phyloP scores from a whole-genome alignment of 2,797 vertebrate species.

The Arrhamphus sclerolepis region DNA sequence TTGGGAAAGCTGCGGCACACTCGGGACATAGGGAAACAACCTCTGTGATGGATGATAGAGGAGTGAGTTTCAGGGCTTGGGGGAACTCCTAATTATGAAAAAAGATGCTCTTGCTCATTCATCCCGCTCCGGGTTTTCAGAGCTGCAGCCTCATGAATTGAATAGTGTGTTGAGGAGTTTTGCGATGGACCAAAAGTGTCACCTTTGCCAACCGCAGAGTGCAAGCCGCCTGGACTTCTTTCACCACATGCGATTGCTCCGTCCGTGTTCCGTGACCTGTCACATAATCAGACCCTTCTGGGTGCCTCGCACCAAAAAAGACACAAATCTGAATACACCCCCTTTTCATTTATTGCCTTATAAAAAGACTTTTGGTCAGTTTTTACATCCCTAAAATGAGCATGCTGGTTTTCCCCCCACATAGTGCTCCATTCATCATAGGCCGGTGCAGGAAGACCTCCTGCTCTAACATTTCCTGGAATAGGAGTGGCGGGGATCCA shows the following conservation, averaged over 20 bases:
- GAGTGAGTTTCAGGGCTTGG: conserved; percentile 68
- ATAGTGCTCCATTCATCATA: conserved; percentile 97
- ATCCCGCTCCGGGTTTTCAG: conserved; percentile 62
- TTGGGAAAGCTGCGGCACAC: conserved; percentile 40
- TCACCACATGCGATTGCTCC: conserved; percentile 65
- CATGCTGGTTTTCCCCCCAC: conserved; percentile 85
- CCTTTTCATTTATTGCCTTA: conserved; percentile 84
- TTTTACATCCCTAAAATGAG: conserved; percentile 89
- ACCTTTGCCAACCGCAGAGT: conserved; percentile 73
- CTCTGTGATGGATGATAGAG: conserved; percentile 74
- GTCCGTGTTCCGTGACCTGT: conserved; percentile 45
- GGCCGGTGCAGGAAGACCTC: conserved; percentile 83
- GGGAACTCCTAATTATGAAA: conserved; percentile 75
- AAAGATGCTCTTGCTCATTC: conserved; percentile 57
- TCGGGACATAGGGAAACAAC: conserved; percentile 55
- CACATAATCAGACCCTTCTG: conserved; percentile 75
- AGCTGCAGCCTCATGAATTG: conserved; percentile 68
- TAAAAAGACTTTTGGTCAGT: conserved; percentile 79
- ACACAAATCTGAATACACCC: conserved; percentile 69
- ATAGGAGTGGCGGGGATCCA: conserved; percentile 87
- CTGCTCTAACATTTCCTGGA: conserved; percentile 89
- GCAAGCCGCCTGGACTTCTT: conserved; percentile 53
- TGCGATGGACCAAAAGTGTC: conserved; percentile 72
- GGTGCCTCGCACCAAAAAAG: conserved; percentile 54
- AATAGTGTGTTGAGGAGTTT: conserved; percentile 70